Percentiles rank a stretch among this genome's conserved stretches.
Conservation (phyloP, 2,888 invertebrate genomes). For the Drosophila prostipennis region DNA sequence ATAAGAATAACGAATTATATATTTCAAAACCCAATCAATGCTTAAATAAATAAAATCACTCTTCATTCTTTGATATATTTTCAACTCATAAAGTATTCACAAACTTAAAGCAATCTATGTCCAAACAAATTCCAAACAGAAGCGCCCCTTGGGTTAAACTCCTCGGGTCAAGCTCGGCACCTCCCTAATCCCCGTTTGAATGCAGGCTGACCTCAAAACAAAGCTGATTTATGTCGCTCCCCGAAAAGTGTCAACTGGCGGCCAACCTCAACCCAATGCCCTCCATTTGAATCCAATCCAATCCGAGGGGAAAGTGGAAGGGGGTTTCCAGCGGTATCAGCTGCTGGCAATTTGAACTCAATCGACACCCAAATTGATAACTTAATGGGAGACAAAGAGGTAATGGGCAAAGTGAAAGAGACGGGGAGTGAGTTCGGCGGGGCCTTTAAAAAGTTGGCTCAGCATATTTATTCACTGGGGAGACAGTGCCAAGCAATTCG, state of each 20-base stretch:
- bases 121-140: conserved; percentile 14
- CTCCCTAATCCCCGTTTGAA: conserved; percentile 30
- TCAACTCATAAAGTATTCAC: not conserved
- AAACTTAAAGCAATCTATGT: not conserved
- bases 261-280: conserved; percentile 64
- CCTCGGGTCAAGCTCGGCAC: conserved; percentile 17
- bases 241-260: conserved; percentile 68
- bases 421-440: conserved; percentile 4
- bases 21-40: too few species aligned
- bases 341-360: conserved; percentile 74
- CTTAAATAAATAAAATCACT: too few species aligned
- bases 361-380: conserved; percentile 74
- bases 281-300: conserved; percentile 52
- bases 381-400: conserved; percentile 57
- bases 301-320: not conserved
- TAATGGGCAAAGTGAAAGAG: conserved; percentile 37
- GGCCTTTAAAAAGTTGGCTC: conserved; percentile 50
- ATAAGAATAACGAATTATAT: too few species aligned
- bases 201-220: conserved; percentile 43
- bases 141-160: conserved; percentile 27
- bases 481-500: conserved; percentile 38
- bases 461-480: conserved; percentile 48
- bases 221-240: conserved; percentile 71
- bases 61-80: not conserved
- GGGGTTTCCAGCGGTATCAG: conserved; percentile 55